Conservation (phyloP, 2,888 invertebrate species). For the Parelbella ahira region DNA sequence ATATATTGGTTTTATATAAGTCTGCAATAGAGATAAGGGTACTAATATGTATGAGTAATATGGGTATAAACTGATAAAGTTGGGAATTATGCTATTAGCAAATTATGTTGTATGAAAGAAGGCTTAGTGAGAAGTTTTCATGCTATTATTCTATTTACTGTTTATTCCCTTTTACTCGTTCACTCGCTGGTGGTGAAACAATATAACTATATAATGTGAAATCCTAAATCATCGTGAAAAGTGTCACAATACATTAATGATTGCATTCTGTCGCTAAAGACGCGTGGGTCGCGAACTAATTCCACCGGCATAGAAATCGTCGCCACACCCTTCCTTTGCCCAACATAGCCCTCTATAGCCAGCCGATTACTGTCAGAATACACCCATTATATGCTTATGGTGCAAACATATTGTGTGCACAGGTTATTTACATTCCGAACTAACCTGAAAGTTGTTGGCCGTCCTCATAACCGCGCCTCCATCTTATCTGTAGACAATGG, state of each 20-base stretch:
- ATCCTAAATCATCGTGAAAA: conserved; percentile 50
- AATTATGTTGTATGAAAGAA: no score
- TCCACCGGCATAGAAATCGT: conserved; percentile 41
- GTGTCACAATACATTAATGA: conserved; percentile 60
- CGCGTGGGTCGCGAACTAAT: conserved; percentile 58
- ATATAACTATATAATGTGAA: conserved; percentile 32
- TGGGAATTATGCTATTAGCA: no score
- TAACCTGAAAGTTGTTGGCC: conserved; percentile 60
- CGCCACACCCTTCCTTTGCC: conserved; percentile 54
- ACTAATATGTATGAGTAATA: no score
- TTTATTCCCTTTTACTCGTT: no score
- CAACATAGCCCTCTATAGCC: conserved; percentile 45
- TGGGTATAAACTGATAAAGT: no score
- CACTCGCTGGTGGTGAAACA: no score
- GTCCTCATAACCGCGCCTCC: conserved; percentile 64
- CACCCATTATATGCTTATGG: conserved; percentile 47
- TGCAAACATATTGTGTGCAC: conserved; percentile 39
- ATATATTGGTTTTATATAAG: no score
- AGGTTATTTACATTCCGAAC: conserved; percentile 52
- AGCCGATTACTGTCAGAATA: conserved; percentile 52
- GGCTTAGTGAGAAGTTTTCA: no score
- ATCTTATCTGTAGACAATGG: conserved; percentile 65
- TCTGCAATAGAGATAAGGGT: no score
- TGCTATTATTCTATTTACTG: no score
- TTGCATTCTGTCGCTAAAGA: conserved; percentile 44